phyloP scores from a whole-genome alignment of 2,113 vertebrate genomes.

The Prolemur simus region DNA sequence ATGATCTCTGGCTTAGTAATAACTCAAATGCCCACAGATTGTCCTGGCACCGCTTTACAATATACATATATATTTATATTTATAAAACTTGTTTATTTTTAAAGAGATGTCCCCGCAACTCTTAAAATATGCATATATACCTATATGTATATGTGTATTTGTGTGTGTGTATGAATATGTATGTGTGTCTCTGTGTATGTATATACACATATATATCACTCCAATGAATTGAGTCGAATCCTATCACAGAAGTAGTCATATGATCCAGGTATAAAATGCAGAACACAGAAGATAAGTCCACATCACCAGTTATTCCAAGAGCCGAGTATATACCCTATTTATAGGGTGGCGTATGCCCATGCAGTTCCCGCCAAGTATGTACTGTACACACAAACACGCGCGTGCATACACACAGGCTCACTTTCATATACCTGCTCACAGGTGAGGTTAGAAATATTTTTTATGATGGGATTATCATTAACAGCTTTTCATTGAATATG shows the following conservation, averaged over 20 bases:
- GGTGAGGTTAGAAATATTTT: not conserved
- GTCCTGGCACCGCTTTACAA: no score
- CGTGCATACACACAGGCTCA: not conserved
- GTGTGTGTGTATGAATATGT: no score
- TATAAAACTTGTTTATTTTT: no score
- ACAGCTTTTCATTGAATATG: not conserved
- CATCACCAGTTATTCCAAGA: not conserved
- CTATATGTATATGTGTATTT: no score
- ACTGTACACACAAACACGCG: not conserved
- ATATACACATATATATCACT: no score
- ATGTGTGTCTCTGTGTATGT: no score
- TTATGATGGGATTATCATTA: not conserved
- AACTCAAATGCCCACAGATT: not conserved
- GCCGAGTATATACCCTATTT: not conserved
- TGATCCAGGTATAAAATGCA: no score
- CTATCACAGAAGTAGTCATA: no score
- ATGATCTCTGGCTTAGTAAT: not conserved
- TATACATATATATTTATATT: no score
- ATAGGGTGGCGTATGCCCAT: not conserved
- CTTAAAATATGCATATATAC: no score
- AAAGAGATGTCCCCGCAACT: not conserved
- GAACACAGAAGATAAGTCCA: not conserved
- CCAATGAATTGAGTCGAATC: no score
- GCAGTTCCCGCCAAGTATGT: not conserved
- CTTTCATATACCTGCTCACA: not conserved